Base-by-base conservation (phyloP, 1,140 invertebrate genomes). In the Drosophila sp. region DNA sequence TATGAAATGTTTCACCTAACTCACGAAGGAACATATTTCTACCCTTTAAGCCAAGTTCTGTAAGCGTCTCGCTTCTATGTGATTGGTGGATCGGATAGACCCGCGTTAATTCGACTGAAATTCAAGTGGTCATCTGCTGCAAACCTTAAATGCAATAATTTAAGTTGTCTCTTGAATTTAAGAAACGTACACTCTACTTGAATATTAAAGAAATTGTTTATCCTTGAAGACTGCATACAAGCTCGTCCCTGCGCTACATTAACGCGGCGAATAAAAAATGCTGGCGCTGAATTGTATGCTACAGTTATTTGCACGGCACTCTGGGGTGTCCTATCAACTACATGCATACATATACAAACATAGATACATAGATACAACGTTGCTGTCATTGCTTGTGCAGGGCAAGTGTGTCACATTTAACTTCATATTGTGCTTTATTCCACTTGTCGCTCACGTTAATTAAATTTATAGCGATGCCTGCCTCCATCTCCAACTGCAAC, bases 401-500 rank as follows among this genome's bases (percentile, higher is more conserved):
- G 35, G 66, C 55, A 55, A 63, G 70, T 86, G 74, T 75, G 62
- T 66, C 83, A 66, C 66, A 82, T 82, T 86, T 86, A 82, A 72
- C 75, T 76, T 87, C 70, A 66, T 73, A 83, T 79, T 66, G 61
- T 76, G 70, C 70, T 87, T 80, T 87, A 79, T 87, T 82, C 76
- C 66, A 79, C 72, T 79, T 87, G 79, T 79, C 83, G 83, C 79
- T 87, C 79, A 79, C 82, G 79, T 86, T 70, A 87, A 87, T 83
- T 77, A 63, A 76, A 89, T 80, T 84, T 83, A 71, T 78, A 50
- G 50, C 63, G 23, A 3, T 50, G 44, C 44, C 44, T 10, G 23
- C 23, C 25, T 8, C 23, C 23, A 27, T 50, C 1, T 62, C 44
- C 30, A 58, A 38, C 60, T 17, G 70, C 33, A 65, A 60, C 72